Conservation (phyloP, 37 sponge, comb jelly and placozoan species). For the Cliona cf. orientalis region DNA sequence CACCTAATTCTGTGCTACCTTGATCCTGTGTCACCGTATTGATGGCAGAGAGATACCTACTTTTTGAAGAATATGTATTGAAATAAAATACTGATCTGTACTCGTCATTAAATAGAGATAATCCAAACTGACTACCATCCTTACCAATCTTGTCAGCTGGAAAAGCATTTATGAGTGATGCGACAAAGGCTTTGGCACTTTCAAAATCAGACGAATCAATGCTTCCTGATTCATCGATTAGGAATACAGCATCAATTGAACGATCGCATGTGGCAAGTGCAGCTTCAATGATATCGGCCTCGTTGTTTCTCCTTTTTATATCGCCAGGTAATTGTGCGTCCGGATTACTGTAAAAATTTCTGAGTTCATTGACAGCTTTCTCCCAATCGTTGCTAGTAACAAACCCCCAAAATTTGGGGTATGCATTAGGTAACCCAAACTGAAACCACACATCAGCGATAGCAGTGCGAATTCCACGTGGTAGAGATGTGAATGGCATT, state of each 20-base stretch:
- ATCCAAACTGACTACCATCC: conserved; percentile 2
- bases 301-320: background rate
- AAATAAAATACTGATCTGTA: background rate
- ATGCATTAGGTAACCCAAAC: too few relatives aligned
- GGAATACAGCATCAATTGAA: conserved; percentile 3
- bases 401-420: too few relatives aligned
- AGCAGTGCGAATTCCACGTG: conserved; percentile 9
- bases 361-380: too few relatives aligned
- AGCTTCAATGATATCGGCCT: background rate
- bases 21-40: background rate
- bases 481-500: background rate
- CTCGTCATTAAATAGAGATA: background rate
- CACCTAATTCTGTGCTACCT: background rate
- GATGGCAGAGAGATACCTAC: background rate
- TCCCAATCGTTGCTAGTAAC: too few relatives aligned
- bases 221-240: background rate
- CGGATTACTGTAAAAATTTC: too few relatives aligned
- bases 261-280: background rate
- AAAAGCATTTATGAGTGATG: background rate
- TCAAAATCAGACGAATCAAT: background rate
- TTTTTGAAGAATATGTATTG: background rate
- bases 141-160: background rate
- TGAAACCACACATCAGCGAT: too few relatives aligned
- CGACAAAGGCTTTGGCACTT: background rate
- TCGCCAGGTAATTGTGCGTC: background rate